Evolutionary conservation across 2,113 vertebrate genomes (phyloP).

Genomic region (Caretta caretta): DNA sequence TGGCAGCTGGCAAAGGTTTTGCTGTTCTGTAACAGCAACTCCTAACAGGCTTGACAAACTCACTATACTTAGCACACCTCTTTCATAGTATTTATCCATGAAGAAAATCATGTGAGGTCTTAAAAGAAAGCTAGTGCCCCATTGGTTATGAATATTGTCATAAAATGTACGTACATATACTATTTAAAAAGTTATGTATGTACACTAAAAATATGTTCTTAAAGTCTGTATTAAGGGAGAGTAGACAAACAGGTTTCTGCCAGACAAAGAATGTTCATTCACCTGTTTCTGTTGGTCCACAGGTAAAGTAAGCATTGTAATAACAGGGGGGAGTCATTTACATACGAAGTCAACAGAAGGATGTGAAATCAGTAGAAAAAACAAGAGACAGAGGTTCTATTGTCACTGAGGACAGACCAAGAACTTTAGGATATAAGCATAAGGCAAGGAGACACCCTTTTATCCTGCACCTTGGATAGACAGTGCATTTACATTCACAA

Average conservation of each 20-base stretch:
- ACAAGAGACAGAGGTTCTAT: background rate
- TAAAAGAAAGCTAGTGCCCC: background rate
- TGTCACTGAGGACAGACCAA: background rate
- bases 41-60: background rate
- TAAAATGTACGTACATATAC: too few species aligned
- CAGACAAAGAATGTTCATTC: background rate
- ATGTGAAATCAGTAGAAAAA: background rate
- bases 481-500: background rate
- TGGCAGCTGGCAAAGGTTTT: background rate
- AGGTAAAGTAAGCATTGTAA: background rate
- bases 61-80: background rate
- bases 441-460: background rate
- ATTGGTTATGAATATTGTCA: background rate
- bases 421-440: background rate
- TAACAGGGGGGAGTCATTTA: background rate
- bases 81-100: background rate
- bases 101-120: background rate
- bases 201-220: background rate
- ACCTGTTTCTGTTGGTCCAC: background rate
- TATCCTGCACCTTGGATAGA: background rate
- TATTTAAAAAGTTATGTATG: too few species aligned
- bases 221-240: background rate
- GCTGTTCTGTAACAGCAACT: background rate
- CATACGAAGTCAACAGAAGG: background rate
- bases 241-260: background rate